phyloP scores from a whole-genome alignment of 1,140 invertebrate species.

The Drosophila lini region DNA sequence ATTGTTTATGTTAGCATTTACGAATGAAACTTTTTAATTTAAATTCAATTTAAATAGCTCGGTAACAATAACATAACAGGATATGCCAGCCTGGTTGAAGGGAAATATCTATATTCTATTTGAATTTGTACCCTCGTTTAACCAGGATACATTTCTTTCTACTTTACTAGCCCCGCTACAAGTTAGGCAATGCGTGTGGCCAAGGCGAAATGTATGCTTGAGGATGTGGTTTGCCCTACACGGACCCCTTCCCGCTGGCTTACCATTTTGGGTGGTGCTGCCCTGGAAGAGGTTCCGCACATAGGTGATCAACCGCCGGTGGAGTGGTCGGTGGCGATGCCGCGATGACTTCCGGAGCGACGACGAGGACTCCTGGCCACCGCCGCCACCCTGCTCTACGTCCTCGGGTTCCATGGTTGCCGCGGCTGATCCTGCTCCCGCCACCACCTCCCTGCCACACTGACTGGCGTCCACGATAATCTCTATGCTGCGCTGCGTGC shows the following conservation, averaged over 20 bases:
- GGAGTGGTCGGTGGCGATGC: conserved; percentile 77
- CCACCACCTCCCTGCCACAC: conserved; percentile 57
- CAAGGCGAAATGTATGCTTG: background rate
- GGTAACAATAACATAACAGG: too few species aligned
- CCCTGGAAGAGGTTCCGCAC: conserved; percentile 78
- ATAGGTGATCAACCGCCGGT: conserved; percentile 76
- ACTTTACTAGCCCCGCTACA: background rate
- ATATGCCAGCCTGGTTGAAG: too few species aligned
- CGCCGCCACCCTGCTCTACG: conserved; percentile 70
- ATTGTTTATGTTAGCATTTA: too few species aligned
- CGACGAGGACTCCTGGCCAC: conserved; percentile 65
- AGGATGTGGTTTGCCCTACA: background rate
- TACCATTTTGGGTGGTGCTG: conserved; percentile 78
- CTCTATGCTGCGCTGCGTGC: conserved; percentile 77
- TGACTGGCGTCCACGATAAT: conserved; percentile 81
- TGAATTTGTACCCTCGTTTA: too few species aligned
- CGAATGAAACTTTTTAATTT: background rate
- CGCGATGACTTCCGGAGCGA: conserved; percentile 65
- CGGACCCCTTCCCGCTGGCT: conserved; percentile 28
- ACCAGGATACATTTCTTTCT: background rate
- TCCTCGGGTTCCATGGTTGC: conserved; percentile 52
- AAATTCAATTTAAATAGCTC: too few species aligned
- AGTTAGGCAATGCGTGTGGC: background rate
- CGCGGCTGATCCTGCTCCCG: conserved; percentile 5
- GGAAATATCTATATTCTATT: too few species aligned